phyloP scores from a whole-genome alignment of 2,797 vertebrate species.

The Psittacula derbiana region DNA sequence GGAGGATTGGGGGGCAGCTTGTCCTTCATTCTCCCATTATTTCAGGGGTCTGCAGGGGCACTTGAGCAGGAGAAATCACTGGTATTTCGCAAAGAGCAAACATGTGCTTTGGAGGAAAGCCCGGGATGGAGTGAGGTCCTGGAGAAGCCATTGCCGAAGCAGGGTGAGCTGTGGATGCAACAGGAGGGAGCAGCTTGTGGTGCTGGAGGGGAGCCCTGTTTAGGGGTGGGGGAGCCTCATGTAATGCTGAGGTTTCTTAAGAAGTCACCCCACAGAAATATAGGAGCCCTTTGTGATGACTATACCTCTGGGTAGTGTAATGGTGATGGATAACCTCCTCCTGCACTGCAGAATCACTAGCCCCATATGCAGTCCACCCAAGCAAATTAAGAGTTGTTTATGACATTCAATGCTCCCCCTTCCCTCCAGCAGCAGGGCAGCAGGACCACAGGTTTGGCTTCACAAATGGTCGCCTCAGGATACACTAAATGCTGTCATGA shows the following conservation, averaged over 20 bases:
- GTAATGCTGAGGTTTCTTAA: neutral
- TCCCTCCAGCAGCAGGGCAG: neutral
- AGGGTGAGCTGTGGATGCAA: neutral
- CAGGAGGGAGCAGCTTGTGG: neutral
- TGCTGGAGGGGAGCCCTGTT: neutral
- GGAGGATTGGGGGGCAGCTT: neutral
- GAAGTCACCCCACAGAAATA: neutral
- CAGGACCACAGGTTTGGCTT: slow-evolving; percentile 44
- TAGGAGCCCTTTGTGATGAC: neutral
- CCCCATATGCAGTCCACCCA: neutral
- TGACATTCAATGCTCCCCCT: slow-evolving; percentile 39
- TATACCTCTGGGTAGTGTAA: neutral
- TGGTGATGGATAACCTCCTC: neutral
- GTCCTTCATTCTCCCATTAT: neutral
- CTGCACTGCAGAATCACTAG: neutral
- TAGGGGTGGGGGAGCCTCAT: accelerated
- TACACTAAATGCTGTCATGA: slow-evolving; percentile 55
- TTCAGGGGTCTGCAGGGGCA: neutral
- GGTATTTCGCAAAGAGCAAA: neutral
- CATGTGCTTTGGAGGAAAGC: neutral
- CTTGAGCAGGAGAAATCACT: neutral
- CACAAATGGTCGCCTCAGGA: slow-evolving; percentile 57
- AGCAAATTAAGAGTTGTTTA: slow-evolving; percentile 64
- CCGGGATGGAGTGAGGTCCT: neutral
- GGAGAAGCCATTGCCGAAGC: accelerated